Base-by-base conservation (phyloP, 2,797 vertebrate genomes). In the Gobio occitaniae region DNA sequence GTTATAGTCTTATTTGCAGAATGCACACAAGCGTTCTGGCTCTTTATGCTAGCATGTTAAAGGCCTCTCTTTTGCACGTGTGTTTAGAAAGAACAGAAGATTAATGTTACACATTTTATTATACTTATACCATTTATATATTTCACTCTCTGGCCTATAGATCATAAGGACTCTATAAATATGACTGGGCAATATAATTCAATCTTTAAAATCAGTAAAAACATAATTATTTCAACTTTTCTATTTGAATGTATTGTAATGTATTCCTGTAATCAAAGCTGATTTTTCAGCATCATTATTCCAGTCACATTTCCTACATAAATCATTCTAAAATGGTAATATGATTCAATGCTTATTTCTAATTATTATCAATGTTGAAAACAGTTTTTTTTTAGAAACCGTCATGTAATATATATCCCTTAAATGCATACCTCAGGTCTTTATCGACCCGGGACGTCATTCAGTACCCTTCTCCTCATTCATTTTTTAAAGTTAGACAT, bases 31-130 rank as follows among this genome's bases (percentile, higher is more conserved):
- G 47, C 29, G 12, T 59, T 82, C 80, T 72, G 54, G 68, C 38
- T 82, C 38, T 29, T 82, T 72, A 19, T 29, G 41, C 25, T 94
- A 92, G 94, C 86, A 56, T 59, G 11, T 29, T 6, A 6, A 38
- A 44, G 16, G 68, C 48, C 19, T 77, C 29, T 50, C 25, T 59
- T n/a, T 19, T 44, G 15, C 9, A 50, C 21, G 15, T 38, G 36
- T 47, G 68, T 72, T 82, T 59, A 71, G 50, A 71, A 72, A 47
- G 50, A 47, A 25, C 16, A 4, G 21, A 70, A 41, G 52, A 56
- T 41, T 29, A 81, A 71, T 77, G 52, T 38, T 76, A 19, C 32
- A 56, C 5, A 36, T 76, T 76, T 56, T 56, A 70, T 29, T 52
- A 69, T 50, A 56, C 21, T 7, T 54, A 29, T 25, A 15, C n/a